Conservation (phyloP, 1,140 invertebrate species). For the Vanessa tameamea region DNA sequence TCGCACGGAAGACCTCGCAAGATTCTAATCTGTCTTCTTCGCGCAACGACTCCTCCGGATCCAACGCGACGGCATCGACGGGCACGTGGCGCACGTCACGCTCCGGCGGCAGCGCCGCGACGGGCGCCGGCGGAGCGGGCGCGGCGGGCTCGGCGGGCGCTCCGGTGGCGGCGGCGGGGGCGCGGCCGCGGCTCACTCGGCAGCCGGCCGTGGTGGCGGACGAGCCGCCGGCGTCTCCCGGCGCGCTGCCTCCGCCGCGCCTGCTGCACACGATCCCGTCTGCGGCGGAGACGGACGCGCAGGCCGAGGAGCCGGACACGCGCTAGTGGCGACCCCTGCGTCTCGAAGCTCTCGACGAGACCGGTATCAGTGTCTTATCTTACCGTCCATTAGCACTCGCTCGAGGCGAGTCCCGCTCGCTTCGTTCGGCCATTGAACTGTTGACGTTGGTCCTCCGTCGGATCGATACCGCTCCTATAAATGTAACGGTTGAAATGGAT, state of each 20-base stretch:
- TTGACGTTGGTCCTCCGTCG: background rate
- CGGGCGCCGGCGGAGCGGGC: conserved; percentile 63
- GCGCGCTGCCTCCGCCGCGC: conserved; percentile 82
- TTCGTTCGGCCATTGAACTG: background rate
- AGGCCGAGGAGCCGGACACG: conserved; percentile 83
- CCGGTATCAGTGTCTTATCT: conserved; percentile 29
- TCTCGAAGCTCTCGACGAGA: background rate
- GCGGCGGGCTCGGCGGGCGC: conserved; percentile 76
- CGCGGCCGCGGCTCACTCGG: conserved; percentile 86
- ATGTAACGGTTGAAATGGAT: background rate
- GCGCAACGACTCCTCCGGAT: conserved; percentile 93
- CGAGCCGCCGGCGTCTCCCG: conserved; percentile 84
- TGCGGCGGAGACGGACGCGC: conserved; percentile 88
- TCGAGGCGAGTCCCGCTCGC: background rate
- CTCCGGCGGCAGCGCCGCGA: conserved; percentile 83
- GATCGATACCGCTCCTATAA: conserved; percentile 5
- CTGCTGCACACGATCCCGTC: conserved; percentile 90
- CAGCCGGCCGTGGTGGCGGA: conserved; percentile 88
- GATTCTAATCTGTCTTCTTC: conserved; percentile 93
- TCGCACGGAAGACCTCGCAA: conserved; percentile 93
- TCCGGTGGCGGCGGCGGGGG: conserved; percentile 87
- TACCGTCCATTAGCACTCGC: conserved; percentile 19
- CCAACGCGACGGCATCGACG: conserved; percentile 91
- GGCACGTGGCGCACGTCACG: conserved; percentile 91
- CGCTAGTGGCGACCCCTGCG: conserved; percentile 39